Evolutionary conservation across 2,113 vertebrate genomes (phyloP).

Genomic region (Hucho hucho): DNA sequence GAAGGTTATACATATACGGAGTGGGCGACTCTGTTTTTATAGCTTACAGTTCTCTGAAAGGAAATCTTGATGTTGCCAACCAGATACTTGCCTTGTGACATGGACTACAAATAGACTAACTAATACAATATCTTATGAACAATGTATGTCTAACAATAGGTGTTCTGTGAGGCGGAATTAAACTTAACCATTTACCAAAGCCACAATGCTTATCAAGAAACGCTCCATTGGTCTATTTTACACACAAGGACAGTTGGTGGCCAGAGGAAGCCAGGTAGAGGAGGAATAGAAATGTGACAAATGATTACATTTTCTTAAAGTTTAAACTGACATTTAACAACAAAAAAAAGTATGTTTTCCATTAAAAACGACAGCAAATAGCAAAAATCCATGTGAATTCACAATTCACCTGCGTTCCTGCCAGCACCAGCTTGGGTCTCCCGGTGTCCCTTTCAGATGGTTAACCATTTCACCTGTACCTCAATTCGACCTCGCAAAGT

Average conservation of each 20-base stretch:
- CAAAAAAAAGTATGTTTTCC: no score
- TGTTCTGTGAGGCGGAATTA: background rate
- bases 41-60: background rate
- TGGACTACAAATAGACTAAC: background rate
- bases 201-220: constrained; percentile 22
- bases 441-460: no score
- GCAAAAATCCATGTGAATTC: no score
- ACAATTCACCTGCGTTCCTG: no score
- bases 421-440: no score
- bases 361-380: no score
- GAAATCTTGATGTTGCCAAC: background rate
- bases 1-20: no score
- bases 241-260: background rate
- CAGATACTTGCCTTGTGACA: background rate
- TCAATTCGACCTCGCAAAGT: no score
- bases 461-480: no score
- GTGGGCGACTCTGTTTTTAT: no score
- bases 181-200: constrained; percentile 1
- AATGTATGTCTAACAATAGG: background rate
- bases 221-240: constrained; percentile 29
- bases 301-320: no score
- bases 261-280: background rate
- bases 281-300: constrained; percentile 42
- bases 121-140: background rate
- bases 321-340: no score